Base-by-base conservation (phyloP, 2,888 invertebrate species). In the Caradrina clavipalpis region DNA sequence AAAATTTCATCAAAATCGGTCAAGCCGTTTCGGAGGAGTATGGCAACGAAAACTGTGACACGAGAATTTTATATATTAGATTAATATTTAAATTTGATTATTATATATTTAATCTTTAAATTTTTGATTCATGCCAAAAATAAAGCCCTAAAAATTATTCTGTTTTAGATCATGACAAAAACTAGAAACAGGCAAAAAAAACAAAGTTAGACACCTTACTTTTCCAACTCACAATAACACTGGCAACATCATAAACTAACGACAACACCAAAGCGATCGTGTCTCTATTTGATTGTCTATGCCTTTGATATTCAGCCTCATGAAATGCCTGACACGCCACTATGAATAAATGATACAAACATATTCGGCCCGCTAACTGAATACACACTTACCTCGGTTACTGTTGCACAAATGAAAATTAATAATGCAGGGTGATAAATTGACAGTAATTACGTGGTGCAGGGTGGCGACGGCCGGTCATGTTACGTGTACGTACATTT, bases 391-490 rank as follows among this genome's bases (percentile, higher is more conserved):
- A 86, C 73, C 69, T 68, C 66, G 53, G 78, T 55, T 65, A 79
- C 55, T 68, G 76, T 71, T 74, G 84, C 90, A 89, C 92, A 91
- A 92, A 92, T 92, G 92, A 92, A 90, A 91, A 92, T 94, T 92
- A 93, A 94, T 93, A 91, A 94, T 94, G 91, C 91, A 94, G 87
- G 83, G 86, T 88, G 87, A 91, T 91, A 93, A 93, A 93, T 93
- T 93, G 94, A 92, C 93, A 91, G 83, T 93, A 94, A 94, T 94
- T 91, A 88, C 87, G 81, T 87, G 87, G 82, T 80, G 86, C 85
- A 77, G 83, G 81, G 87, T 84, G 89, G 76, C 83, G 87, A 84
- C 69, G 78, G 61, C 56, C 62, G 61, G 35, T n/a, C 45, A 7
- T 80, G 62, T 65, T 58, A 19, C 39, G 21, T 39, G 75, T 45